These are phyloP conservation scores for Drosophila equinoxialis DNA, from an alignment of 1,140 invertebrate genomes.

Conservation along the genomic window DNA sequence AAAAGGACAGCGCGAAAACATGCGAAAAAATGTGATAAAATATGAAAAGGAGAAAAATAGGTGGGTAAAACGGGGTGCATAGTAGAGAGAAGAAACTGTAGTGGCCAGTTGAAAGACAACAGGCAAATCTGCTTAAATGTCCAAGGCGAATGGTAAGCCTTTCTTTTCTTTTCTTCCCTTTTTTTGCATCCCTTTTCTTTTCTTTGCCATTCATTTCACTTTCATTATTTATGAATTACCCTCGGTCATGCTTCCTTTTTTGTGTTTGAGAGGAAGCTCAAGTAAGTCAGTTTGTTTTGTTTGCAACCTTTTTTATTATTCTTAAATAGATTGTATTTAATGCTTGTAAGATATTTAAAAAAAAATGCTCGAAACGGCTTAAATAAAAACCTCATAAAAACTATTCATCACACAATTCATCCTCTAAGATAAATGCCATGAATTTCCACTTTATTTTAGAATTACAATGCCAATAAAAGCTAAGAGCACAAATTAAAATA, in stretches of 20 bases:
- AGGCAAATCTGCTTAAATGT: constrained; percentile 78
- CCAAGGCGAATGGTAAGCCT: constrained; percentile 69
- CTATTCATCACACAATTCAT: no score
- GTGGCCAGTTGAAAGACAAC: constrained; percentile 57
- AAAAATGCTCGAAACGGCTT: constrained; percentile 22
- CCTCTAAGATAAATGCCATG: no score
- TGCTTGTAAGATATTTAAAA: constrained; percentile 53
- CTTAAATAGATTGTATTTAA: constrained; percentile 20
- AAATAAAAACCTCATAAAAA: no score
- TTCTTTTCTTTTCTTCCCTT: constrained; percentile 51
- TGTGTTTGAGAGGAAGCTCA: constrained; percentile 25
- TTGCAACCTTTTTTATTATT: constrained; percentile 21
- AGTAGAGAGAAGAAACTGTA: constrained; percentile 10
- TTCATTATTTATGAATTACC: constrained; percentile 45
- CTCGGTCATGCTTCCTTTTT: constrained; percentile 15
- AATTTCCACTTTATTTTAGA: no score
- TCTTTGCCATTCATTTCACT: constrained; percentile 5
- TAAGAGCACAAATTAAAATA: no score
- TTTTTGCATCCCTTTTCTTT: constrained; percentile 23
- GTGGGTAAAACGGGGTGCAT: constrained; percentile 17
- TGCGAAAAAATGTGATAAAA: constrained; percentile 63
- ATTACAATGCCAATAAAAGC: no score
- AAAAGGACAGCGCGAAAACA: constrained; percentile 40
- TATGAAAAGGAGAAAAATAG: constrained; percentile 51
- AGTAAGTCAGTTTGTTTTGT: constrained; percentile 54